Base-by-base conservation (phyloP, 1,140 invertebrate species). In the Carcinoscorpius rotundicauda region DNA sequence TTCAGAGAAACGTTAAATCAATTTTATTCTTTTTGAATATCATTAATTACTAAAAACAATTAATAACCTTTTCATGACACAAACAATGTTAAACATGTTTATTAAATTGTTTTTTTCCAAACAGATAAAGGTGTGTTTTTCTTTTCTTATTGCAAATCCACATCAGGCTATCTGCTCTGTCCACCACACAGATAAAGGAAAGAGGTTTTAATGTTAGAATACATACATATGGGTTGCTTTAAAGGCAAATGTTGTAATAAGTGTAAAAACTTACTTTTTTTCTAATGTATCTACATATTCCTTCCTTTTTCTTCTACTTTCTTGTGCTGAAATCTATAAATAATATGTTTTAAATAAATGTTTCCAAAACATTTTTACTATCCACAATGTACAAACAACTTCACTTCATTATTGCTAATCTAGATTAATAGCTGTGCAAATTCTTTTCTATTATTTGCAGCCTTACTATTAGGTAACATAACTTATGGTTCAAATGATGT, bases 271-370 rank as follows among this genome's bases (percentile, higher is more conserved):
- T 66, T 64, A 74, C 72, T 87, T 87, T 73, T 87, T 84, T 74
- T 97, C 93, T 62, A 97, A 78, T 68, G 89, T 86, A 79, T 97
- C 94, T 86, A 97, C 89, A 76, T 97, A 97, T 78, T 98, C 94
- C 74, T 98, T 98, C 80, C 97, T 98, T 79, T 97, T 97, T 72
- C 94, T 83, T 73, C 94, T 83, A 73, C 92, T 96, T 80, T 98
- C 94, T 82, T 97, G 94, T 66, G 94, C 94, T 65, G 93, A 97
- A 76, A 98, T 97, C 92, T 95, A 74, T 4, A 68, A 60, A 11
- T 4, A 57, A 53, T 71, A 60, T 60, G 56, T 61, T n/a, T n/a
- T 8, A 51, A 59, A 51, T 52, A 48, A 29, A 29, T 29, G 29
- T 29, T n/a, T 51, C 48, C 8, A 3, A n/a, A 59, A 62, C 11